phyloP scores from a whole-genome alignment of 1,140 invertebrate species.

The Araneus ventricosus region DNA sequence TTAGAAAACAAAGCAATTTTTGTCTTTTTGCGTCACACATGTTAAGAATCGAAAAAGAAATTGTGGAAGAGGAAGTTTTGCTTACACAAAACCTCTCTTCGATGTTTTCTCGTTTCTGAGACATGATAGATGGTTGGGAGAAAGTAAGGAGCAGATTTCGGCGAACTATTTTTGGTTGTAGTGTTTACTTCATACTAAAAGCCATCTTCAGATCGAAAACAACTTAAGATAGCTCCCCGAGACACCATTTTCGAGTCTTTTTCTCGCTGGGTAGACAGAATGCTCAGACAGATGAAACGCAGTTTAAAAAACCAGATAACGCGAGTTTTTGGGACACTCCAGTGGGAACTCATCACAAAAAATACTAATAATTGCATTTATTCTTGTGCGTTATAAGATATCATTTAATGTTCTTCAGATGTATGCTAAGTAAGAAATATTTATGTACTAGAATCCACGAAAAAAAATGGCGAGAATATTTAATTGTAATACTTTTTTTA shows the following conservation, averaged over 20 bases:
- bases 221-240: constrained; percentile 18
- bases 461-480: no score
- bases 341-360: neutral
- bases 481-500: no score
- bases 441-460: no score
- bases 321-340: neutral
- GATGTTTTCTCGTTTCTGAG: neutral
- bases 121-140: neutral
- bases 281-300: neutral
- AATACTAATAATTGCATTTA: neutral
- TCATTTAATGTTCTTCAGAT: neutral
- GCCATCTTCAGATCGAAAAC: constrained; percentile 15
- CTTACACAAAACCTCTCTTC: neutral
- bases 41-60: no score
- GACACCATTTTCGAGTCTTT: neutral
- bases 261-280: neutral
- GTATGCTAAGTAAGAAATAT: no score
- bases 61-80: no score
- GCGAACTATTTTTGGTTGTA: constrained; percentile 26
- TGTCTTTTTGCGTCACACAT: no score
- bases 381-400: neutral
- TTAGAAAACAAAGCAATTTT: no score
- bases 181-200: constrained; percentile 31
- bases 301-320: neutral
- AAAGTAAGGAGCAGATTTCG: neutral